Conservation (phyloP, 1,140 invertebrate species). For the Drosophila athabasca region DNA sequence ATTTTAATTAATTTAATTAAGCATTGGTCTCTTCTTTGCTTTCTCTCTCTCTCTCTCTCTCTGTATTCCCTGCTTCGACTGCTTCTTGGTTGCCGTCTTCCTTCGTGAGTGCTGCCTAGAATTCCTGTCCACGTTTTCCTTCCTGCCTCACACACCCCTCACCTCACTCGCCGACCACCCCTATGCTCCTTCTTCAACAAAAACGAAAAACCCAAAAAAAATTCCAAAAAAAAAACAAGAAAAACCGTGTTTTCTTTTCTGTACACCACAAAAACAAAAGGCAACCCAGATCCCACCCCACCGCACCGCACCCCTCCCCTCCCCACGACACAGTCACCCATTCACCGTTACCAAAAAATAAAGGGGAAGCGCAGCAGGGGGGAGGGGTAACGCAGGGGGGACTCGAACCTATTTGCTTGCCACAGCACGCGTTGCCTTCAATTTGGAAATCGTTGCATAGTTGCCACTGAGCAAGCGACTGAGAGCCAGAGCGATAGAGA, state of each 20-base stretch:
- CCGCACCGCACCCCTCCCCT: too few species aligned
- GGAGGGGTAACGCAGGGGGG: too few species aligned
- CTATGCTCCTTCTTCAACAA: neutral
- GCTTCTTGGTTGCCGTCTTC: too few species aligned
- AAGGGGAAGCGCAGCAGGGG: too few species aligned
- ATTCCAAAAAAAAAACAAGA: neutral
- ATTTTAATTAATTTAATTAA: slow-evolving; percentile 60
- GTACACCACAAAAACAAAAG: slow-evolving; percentile 66
- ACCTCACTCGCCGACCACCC: too few species aligned
- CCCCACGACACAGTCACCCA: neutral
- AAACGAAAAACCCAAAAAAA: slow-evolving; percentile 1
- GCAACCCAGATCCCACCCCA: neutral
- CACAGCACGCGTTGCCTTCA: slow-evolving; percentile 31
- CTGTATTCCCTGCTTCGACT: neutral
- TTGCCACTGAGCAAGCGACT: slow-evolving; percentile 15
- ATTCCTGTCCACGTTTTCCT: slow-evolving; percentile 26
- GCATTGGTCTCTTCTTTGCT: slow-evolving; percentile 26
- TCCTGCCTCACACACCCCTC: slow-evolving; percentile 9
- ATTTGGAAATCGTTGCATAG: slow-evolving; percentile 47
- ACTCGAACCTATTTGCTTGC: too few species aligned
- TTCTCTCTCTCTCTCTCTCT: neutral
- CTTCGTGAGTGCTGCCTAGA: slow-evolving; percentile 14
- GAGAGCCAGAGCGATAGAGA: too few species aligned
- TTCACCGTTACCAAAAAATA: too few species aligned
- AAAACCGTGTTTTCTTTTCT: slow-evolving; percentile 42